phyloP scores from a whole-genome alignment of 1,140 invertebrate species.

The Drosophila ambigua region DNA sequence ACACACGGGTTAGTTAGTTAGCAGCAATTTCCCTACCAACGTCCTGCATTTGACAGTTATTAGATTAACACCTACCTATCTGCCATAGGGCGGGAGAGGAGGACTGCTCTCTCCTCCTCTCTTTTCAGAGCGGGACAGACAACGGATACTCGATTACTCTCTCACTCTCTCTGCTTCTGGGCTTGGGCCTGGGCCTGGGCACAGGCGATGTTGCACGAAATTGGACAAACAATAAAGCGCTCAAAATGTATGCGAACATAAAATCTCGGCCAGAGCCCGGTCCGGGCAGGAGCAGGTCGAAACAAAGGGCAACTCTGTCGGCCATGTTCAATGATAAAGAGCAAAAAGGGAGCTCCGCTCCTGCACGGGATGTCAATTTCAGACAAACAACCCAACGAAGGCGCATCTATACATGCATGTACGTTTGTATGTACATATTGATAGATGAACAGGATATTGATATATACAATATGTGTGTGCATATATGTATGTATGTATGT shows the following conservation, averaged over 20 bases:
- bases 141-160: constrained; percentile 68
- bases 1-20: constrained; percentile 34
- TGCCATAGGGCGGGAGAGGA: constrained; percentile 4
- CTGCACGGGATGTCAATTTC: constrained; percentile 74
- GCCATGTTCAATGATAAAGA: constrained; percentile 22
- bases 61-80: constrained; percentile 81
- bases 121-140: constrained; percentile 29
- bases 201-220: constrained; percentile 65
- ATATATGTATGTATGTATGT: constrained; percentile 5
- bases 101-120: not conserved
- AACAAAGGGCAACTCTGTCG: constrained; percentile 66
- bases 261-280: constrained; percentile 62
- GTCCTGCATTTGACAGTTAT: constrained; percentile 78
- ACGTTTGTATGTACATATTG: constrained; percentile 45
- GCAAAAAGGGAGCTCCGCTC: not conserved
- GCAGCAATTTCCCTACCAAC: constrained; percentile 46
- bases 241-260: constrained; percentile 76
- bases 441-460: constrained; percentile 64
- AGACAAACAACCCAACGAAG: constrained; percentile 68
- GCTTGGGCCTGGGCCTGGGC: not conserved
- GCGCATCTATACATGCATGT: constrained; percentile 29
- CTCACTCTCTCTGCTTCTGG: not conserved
- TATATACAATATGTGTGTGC: constrained; percentile 30
- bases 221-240: constrained; percentile 79
- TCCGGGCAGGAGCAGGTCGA: constrained; percentile 24